These are phyloP conservation scores for Arremon aurantiirostris DNA, from an alignment of 2,797 vertebrate species.

Conservation along the genomic window DNA sequence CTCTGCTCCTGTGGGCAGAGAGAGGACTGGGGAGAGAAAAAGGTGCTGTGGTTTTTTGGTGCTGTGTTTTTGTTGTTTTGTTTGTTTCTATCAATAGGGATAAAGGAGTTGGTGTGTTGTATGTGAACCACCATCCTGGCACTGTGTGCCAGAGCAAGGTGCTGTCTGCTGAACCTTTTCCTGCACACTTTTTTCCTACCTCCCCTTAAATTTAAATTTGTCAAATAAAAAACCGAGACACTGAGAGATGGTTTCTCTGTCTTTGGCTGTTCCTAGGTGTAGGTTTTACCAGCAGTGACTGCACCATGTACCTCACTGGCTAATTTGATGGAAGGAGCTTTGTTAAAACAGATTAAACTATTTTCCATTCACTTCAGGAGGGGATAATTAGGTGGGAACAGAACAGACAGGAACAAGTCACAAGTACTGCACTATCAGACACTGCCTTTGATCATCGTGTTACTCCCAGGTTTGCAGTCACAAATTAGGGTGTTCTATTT, in stretches of 20 bases:
- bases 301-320: background rate
- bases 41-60: accelerated
- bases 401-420: conserved; percentile 42
- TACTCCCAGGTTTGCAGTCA: conserved; percentile 13
- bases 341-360: conserved; percentile 47
- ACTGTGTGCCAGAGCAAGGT: background rate
- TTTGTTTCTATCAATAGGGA: background rate
- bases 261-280: conserved; percentile 9
- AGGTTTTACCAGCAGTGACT: background rate
- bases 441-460: conserved; percentile 28
- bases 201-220: conserved; percentile 10
- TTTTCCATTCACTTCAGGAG: conserved; percentile 40
- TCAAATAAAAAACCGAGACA: conserved; percentile 10
- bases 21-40: background rate
- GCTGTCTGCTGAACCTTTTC: background rate
- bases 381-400: conserved; percentile 68
- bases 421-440: conserved; percentile 25
- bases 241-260: conserved; percentile 9
- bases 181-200: accelerated
- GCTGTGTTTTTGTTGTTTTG: background rate
- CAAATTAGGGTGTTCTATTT: conserved; percentile 39
- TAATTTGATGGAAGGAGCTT: conserved; percentile 63
- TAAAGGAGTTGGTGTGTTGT: background rate
- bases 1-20: background rate
- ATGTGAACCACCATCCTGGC: background rate